Percentiles rank a stretch among this genome's conserved stretches.
phyloP scores from a whole-genome alignment of 30 jellyfish, hydroid and myxozoan genomes.

The Pelagia noctiluca region DNA sequence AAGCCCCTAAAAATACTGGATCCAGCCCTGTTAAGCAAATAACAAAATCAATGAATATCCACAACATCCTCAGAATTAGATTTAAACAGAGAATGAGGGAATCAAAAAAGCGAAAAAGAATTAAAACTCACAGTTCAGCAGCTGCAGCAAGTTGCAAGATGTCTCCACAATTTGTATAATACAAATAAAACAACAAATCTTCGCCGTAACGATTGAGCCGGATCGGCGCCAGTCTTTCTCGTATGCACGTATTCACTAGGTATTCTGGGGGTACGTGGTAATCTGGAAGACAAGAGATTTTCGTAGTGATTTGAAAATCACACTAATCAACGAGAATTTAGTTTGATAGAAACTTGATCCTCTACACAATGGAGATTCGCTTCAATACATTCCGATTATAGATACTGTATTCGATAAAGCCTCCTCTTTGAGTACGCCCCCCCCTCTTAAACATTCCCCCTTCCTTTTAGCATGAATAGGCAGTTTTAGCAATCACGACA shows the following conservation, averaged over 20 bases:
- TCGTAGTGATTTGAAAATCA: neutral
- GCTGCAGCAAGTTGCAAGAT: conserved; percentile 98
- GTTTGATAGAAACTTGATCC: neutral
- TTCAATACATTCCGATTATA: too few relatives aligned
- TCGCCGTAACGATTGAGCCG: conserved; percentile 92
- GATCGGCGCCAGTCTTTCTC: conserved; percentile 95
- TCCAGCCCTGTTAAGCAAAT: too few relatives aligned
- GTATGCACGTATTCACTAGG: conserved; percentile 78
- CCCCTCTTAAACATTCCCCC: too few relatives aligned
- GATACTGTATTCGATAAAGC: too few relatives aligned
- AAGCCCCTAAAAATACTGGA: too few relatives aligned
- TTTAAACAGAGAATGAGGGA: conserved; percentile 4
- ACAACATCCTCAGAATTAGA: too few relatives aligned
- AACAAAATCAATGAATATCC: neutral
- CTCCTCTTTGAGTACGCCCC: too few relatives aligned
- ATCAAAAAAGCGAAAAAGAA: neutral
- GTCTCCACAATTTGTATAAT: conserved; percentile 96
- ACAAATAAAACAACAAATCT: conserved; percentile 88
- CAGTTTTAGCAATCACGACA: too few relatives aligned
- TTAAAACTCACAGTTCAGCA: conserved; percentile 88
- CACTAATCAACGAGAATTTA: neutral
- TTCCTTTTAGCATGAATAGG: too few relatives aligned
- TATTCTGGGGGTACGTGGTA: conserved; percentile 95
- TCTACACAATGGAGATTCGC: too few relatives aligned
- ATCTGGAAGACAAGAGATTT: conserved; percentile 43